Base-by-base conservation (phyloP, 1,140 invertebrate genomes). In the Aphis gossypii region DNA sequence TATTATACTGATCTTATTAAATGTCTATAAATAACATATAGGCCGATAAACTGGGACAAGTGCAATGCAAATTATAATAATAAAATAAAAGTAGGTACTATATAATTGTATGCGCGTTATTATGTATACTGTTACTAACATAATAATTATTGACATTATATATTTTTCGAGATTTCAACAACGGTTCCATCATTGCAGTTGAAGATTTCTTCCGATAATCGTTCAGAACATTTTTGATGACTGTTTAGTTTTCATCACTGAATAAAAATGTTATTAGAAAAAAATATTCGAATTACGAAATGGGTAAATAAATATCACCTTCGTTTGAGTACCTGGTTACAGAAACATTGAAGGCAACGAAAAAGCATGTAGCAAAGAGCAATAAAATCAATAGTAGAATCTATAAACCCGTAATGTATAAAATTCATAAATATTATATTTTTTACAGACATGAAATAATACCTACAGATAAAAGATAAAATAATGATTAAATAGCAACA, bases 1-100 rank as follows among this genome's bases (percentile, higher is more conserved):
- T 48, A 88, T 51, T n/a, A 48, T n/a, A n/a, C 44, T 48, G 46
- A 89, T 54, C n/a, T 41, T 54, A 38, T 89, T 89, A 38, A 89
- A 56, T 54, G 35, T 41, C 25, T 89, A 89, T 89, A 54, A 89
- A 89, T 56, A 56, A 41, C 51, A 38, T 38, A 56, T 56, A 90
- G 88, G 38, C 21, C 35, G 38, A 30, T 56, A 56, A 90, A 56
- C 88, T 56, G n/a, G 86, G 86, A 21, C 86, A 88, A 88, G 46
- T 88, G 46, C 46, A 88, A 54, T 88, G 35, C 48, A 88, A 88
- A 51, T 48, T n/a, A 51, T n/a, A 51, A 88, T 20, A 51, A 51
- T 20, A 87, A 48, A 87, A 87, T 44, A 1, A 87, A 14, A 30
- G n/a, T 41, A 41, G 38, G 38, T 30, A 48, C 41, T 18, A 41